Evolutionary conservation across 2,113 vertebrate species (phyloP), one percentile per base, ranked within the genome.

Genomic region (Notothenia rossii): DNA sequence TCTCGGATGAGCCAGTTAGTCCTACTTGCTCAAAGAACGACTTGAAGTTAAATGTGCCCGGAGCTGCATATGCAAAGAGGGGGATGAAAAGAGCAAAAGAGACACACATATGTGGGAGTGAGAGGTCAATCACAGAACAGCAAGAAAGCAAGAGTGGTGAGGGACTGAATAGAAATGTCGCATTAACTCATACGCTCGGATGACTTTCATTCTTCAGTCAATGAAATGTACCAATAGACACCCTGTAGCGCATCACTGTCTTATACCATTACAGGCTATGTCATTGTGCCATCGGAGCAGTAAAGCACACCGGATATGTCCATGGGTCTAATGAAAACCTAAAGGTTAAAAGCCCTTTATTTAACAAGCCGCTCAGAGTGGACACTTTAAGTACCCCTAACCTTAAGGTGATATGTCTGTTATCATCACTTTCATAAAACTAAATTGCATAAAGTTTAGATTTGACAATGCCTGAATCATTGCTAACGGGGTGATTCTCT

Each of bases 1-100:
- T 82, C 20, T 91, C 79, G 11, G 90, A 81, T 48, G 75, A 92
- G 59, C 87, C 85, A 0, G 20, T 74, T 68, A 96, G 91, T 40
- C 95, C 95, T 70, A 94, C 94, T 88, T 88, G 88, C 20, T 87
- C 83, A 83, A 96, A 96, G 85, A 95, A 95, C 0, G 78, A 68
- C 87, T 94, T 92, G 87, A 90, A 88, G 84, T 93, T 59, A 58
- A 96, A 95, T 1, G 91, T 86, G 82, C 89, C 95, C 7, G 93
- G 93, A 75, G 90, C 95, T 96, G 67, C 15, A 15, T 3, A 10
- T 54, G 62, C 20, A 66, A 11, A n/a, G 17, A 77, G 36, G 20
- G 55, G 46, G 29, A 58, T 2, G 10, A 70, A 77, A 73, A 73
- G 64, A 76, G 61, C 51, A 70, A 69, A 20, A 69, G 76, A 60